Base-by-base conservation (phyloP, 92 coral and sea anemone genomes). In the Porites rus region DNA sequence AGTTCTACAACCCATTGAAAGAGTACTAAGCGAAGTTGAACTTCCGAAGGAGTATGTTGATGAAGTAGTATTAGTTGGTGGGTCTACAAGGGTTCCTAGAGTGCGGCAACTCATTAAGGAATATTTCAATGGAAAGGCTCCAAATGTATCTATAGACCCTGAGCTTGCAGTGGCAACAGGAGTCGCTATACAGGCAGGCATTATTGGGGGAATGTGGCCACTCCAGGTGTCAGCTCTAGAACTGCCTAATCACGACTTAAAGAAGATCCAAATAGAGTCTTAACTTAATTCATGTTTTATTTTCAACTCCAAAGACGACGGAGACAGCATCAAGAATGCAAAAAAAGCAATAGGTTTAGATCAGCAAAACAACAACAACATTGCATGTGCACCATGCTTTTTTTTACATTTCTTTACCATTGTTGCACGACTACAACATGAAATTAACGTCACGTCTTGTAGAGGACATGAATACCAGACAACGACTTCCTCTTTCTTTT, bases 121-220 rank as follows among this genome's bases (percentile, higher is more conserved):
- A 20, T 96, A 86, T 84, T 94, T 96, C 67, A 88, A 94, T 91
- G 99, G 99, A 43, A 96, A 96, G 71, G 90, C 86, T 58, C 99
- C 99, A 10, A 96, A 96, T 88, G 96, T 95, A 50, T 91, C 99
- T 0, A 96, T 96, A 72, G 98, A 96, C 84, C 99, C 99, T 52
- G 99, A 96, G 83, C 90, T 96, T 46, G 99, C 99, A 7, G 99
- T 96, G 12, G 99, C 99, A 20, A 91, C 97, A 24, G 99, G 99
- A 4, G 99, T 96, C 12, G 98, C 99, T 10, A 96, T 96, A 56
- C 99, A 96, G 82, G 99, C 99, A 6, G 99, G 99, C 5, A 95
- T 96, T 63, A 93, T 97, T 70, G 99, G 99, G 17, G 99, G 99
- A 16, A 96, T 94, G 98, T 97, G 99, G 99, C 99, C 99, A 1